Base-by-base conservation (phyloP, 1,140 invertebrate species). In the Bombus breviceps region DNA sequence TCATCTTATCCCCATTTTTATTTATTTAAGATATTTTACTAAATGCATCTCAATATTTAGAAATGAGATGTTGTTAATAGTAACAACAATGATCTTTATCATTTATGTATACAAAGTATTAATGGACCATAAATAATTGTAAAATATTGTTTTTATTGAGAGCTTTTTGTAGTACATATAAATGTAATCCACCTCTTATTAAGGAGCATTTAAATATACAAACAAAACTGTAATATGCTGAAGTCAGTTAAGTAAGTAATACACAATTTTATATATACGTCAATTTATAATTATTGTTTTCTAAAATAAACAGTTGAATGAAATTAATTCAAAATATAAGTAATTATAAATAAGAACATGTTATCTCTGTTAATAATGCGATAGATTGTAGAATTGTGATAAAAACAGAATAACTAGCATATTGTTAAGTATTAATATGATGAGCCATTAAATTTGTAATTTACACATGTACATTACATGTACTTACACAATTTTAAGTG, bases 91-190 rank as follows among this genome's bases (percentile, higher is more conserved):
- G 3, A 41, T 6, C 3, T 47, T 34, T 13, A 13, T 59, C 72
- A 59, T 72, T 34, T 32, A 43, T 39, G 59, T 82, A 75, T 66
- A n/a, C 47, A n/a, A 82, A 82, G 32, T 75, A 82, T 82, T 75
- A 66, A 28, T 69, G 22, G 28, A 69, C 22, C 53, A 43, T 10
- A 69, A 18, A 41, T 83, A 69, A 37, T 34, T 71, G 10, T 34
- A 78, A 15, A 69, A 41, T 15, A 43, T 47, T 32, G 25, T 71
- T 66, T 62, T 64, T 39, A n/a, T 32, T 18, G 2, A 53, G 22
- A 62, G 71, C 0, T 78, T 69, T 69, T 59, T 59, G 39, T 69
- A 22, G n/a, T 69, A 34, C 28, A 34, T n/a, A 18, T 47, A 53
- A 37, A 43, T 8, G n/a, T 18, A 34, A 62, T n/a, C 1, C 28